A percentile compares a stretch with the other conserved stretches of the same genome.
phyloP scores from a whole-genome alignment of 2,113 vertebrate species.

The Meriones unguiculatus region DNA sequence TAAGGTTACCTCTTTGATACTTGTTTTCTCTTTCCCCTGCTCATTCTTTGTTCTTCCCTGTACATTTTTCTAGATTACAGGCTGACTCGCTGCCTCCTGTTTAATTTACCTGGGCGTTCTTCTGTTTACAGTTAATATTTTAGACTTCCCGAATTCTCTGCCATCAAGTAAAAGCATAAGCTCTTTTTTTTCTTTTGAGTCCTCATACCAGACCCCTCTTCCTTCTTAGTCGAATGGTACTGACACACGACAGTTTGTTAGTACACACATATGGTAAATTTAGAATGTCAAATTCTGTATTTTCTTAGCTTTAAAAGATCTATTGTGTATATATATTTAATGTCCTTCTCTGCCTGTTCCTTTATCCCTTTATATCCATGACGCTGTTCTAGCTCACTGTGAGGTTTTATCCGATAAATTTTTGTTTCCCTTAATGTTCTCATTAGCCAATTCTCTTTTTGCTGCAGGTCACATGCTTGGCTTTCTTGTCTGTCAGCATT shows the following conservation, averaged over 20 bases:
- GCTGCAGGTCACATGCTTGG: background rate
- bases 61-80: background rate
- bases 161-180: background rate
- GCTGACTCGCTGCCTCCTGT: background rate
- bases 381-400: background rate
- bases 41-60: background rate
- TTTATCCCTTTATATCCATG: slow-evolving; percentile 12
- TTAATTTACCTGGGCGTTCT: background rate
- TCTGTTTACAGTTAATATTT: background rate
- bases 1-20: background rate
- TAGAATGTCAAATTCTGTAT: background rate
- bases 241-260: background rate
- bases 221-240: background rate
- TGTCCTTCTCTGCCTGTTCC: background rate
- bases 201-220: background rate
- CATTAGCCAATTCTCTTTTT: background rate
- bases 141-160: background rate
- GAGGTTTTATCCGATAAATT: background rate
- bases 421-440: background rate
- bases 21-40: background rate
- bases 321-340: background rate
- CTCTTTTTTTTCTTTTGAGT: background rate
- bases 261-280: background rate
- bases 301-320: background rate
- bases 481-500: background rate